Evolutionary conservation across 1,140 invertebrate genomes (phyloP).

Genomic region (Trichogramma pretiosum): DNA sequence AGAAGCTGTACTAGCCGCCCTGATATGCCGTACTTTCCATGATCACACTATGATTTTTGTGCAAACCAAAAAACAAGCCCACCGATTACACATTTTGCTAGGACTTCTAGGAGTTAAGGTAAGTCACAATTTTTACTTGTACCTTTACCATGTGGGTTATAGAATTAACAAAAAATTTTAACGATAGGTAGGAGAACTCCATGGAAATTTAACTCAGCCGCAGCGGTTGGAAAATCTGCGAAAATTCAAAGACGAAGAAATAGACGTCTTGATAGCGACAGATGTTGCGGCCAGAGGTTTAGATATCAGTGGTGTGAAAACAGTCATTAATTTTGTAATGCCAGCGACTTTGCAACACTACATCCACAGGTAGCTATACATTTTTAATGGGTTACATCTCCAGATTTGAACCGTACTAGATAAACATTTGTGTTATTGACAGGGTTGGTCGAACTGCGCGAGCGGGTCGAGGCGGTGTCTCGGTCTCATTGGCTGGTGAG

Average conservation of each 20-base stretch:
- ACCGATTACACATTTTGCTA: conserved; percentile 82
- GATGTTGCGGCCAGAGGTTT: conserved; percentile 94
- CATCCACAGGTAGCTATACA: conserved; percentile 70
- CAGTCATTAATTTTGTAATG: conserved; percentile 94
- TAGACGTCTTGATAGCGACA: conserved; percentile 89
- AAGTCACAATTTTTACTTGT: conserved; percentile 11
- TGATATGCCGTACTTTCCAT: conserved; percentile 89
- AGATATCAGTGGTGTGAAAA: conserved; percentile 93
- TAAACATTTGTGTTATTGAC: conserved; percentile 3
- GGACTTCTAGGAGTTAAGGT: conserved; percentile 77
- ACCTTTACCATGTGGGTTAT: no score
- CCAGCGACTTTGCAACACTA: conserved; percentile 91
- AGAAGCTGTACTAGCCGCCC: conserved; percentile 80
- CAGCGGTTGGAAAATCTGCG: conserved; percentile 83
- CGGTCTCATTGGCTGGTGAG: conserved; percentile 90
- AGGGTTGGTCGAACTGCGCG: conserved; percentile 88
- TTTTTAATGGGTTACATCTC: neutral
- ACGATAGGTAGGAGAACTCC: conserved; percentile 82
- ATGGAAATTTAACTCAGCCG: conserved; percentile 89
- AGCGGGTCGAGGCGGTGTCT: conserved; percentile 81
- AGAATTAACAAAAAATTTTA: conserved; percentile 1
- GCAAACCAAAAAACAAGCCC: conserved; percentile 90
- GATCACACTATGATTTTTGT: conserved; percentile 92
- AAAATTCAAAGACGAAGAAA: conserved; percentile 78
- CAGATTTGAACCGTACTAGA: neutral